Evolutionary conservation across 2,113 vertebrate genomes (phyloP), one percentile per base, ranked within the genome.

Genomic region (Phoxinus phoxinus): DNA sequence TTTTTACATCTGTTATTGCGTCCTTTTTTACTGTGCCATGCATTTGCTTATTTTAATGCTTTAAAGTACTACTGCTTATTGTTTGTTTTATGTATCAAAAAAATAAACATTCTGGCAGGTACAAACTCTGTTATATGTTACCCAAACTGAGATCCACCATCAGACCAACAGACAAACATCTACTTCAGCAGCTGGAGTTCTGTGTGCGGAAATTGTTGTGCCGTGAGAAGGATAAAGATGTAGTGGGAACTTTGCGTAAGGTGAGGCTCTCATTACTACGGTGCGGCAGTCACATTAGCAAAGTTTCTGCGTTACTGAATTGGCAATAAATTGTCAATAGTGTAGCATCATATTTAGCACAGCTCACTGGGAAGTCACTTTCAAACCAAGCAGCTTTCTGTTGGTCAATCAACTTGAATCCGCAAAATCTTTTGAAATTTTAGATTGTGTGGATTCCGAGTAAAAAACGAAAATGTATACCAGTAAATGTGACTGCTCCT

Each of bases 211-310:
- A 97, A 83, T 94, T 98, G 79, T 90, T 98, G 3, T 98, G 97
- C 91, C 95, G 96, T 84, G 97, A 99, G 81, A 98, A 97, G 91
- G 97, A 99, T 91, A 98, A 98, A 90, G 97, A 99, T 53, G 97
- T 98, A 21, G 91, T 98, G 90, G 95, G 93, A 83, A 95, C 96
- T 78, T 95, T 98, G 30, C 97, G 96, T 89, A 96, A 94, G 93
- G 97, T 98, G 93, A 94, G 96, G 59, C 15, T 77, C 3, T 11
- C 0, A 21, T 53, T 76, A 76, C 9, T 51, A 76, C 30, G 17
- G 46, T 21, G 46, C 0, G 30, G 30, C 0, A 30, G 30, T 67
- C 65, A 32, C 27, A 19, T 35, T 19, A 67, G 30, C 32, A 71
- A 71, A 37, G 8, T 23, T 21, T 71, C 35, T 2, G 63, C 19